phyloP scores from a whole-genome alignment of 2,888 invertebrate genomes.

The Dryadula phaetusa region DNA sequence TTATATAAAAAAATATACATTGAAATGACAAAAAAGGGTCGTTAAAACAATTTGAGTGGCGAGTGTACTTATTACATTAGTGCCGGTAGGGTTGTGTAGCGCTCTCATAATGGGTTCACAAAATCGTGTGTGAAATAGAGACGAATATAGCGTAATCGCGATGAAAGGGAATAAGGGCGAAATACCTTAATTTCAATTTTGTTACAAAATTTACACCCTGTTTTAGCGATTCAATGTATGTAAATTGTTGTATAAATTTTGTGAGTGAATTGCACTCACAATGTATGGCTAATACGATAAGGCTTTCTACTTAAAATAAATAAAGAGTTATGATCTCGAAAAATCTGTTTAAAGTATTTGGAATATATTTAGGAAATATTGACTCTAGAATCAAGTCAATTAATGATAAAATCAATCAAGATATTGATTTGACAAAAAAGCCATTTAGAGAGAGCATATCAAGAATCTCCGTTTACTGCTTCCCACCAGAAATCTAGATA shows the following conservation, averaged over 20 bases:
- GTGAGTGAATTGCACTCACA: constrained; percentile 13
- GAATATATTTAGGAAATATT: too few relatives aligned
- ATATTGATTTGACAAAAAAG: too few relatives aligned
- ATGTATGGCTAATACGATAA: constrained; percentile 8
- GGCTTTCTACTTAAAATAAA: too few relatives aligned
- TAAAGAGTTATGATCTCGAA: too few relatives aligned
- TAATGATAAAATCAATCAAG: too few relatives aligned
- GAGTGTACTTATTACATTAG: constrained; percentile 26
- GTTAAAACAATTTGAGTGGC: constrained; percentile 17
- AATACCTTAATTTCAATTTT: constrained; percentile 50
- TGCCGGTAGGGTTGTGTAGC: constrained; percentile 17
- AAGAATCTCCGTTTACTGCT: too few relatives aligned
- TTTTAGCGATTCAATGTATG: constrained; percentile 35
- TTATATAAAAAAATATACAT: neutral
- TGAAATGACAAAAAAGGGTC: neutral
- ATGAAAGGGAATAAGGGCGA: constrained; percentile 50
- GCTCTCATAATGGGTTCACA: constrained; percentile 47
- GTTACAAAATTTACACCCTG: constrained; percentile 30
- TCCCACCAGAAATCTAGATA: too few relatives aligned
- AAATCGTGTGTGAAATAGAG: constrained; percentile 51
- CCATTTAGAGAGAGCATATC: too few relatives aligned
- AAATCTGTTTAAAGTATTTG: too few relatives aligned
- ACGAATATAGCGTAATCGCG: constrained; percentile 45
- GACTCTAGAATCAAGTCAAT: neutral
- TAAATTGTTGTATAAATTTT: constrained; percentile 37